A percentile compares a stretch with the other conserved stretches of the same genome.
Conservation (phyloP, 2,113 vertebrate genomes). For the Ctenomys sociabilis region DNA sequence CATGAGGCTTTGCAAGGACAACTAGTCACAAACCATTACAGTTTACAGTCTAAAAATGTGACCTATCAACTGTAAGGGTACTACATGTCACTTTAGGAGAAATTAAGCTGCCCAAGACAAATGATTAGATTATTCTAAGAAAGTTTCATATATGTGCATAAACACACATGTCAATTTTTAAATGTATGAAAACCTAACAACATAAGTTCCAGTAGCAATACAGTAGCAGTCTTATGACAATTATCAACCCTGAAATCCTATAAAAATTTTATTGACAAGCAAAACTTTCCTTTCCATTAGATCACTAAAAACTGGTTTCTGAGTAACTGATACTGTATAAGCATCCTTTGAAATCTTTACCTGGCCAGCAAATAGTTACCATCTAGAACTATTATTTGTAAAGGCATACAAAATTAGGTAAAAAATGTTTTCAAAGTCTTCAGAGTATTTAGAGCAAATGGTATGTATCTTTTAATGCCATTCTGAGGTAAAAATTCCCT, state of each 20-base stretch:
- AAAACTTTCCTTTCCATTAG: slow-evolving; percentile 10
- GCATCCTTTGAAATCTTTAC: slow-evolving; percentile 42
- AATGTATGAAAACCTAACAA: neutral
- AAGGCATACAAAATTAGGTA: neutral
- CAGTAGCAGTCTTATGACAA: neutral
- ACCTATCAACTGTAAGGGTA: neutral
- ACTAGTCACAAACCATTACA: too few relatives aligned
- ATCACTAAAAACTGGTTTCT: slow-evolving; percentile 42
- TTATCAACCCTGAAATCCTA: slow-evolving; percentile 23
- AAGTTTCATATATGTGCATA: neutral
- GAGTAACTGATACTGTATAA: neutral
- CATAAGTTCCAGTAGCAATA: neutral
- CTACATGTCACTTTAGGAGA: neutral
- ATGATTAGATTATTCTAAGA: neutral
- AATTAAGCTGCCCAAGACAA: slow-evolving; percentile 33
- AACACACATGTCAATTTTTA: neutral
- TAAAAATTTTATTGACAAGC: slow-evolving; percentile 26
- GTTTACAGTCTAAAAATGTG: neutral
- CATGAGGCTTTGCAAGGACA: too few relatives aligned
- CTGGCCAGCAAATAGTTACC: neutral
- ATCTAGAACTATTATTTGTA: neutral
- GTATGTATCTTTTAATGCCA: neutral
- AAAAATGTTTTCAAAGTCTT: neutral
- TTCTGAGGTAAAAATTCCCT: slow-evolving; percentile 9
- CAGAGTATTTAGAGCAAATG: slow-evolving; percentile 9